Conservation (phyloP, 2,888 invertebrate species). For the Morinoia aosen region DNA sequence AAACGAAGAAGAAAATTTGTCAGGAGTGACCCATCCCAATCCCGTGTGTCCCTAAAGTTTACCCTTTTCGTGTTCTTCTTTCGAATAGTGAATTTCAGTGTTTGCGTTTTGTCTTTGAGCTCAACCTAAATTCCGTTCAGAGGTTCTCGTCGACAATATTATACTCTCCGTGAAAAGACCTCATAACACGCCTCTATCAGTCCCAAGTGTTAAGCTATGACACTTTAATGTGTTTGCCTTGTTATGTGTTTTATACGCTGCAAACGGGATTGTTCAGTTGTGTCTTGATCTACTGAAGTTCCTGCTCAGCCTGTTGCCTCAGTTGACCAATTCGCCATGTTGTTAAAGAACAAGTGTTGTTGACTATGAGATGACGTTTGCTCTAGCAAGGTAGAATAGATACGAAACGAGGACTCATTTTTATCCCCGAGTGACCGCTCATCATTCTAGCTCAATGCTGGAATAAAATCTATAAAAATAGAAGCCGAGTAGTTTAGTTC, state of each 20-base stretch:
- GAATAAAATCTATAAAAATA: conserved; percentile 10
- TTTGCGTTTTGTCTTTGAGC: conserved; percentile 15
- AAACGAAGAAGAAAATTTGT: conserved; percentile 40
- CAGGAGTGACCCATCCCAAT: conserved; percentile 4
- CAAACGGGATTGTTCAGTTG: not conserved
- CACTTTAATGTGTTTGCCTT: conserved; percentile 46
- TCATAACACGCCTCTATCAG: conserved; percentile 23
- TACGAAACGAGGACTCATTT: not conserved
- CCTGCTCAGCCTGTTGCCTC: conserved; percentile 48
- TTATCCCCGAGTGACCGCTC: not conserved
- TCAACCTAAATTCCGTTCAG: conserved; percentile 5
- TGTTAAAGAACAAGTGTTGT: conserved; percentile 27
- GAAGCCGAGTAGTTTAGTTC: conserved; percentile 45
- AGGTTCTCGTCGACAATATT: not conserved
- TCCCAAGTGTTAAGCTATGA: conserved; percentile 36
- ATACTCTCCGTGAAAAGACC: not conserved
- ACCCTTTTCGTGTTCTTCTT: not conserved
- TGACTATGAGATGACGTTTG: conserved; percentile 47
- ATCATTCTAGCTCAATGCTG: conserved; percentile 22
- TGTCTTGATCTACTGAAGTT: conserved; percentile 20
- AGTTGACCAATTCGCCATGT: conserved; percentile 43
- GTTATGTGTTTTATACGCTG: conserved; percentile 31
- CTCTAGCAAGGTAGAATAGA: conserved; percentile 39
- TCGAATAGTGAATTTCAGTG: conserved; percentile 1
- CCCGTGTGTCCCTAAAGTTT: not conserved